A percentile compares a stretch with the other conserved stretches of the same genome.
Evolutionary conservation across 2,797 vertebrate genomes (phyloP).

Genomic region (Notolepis coatsorum): DNA sequence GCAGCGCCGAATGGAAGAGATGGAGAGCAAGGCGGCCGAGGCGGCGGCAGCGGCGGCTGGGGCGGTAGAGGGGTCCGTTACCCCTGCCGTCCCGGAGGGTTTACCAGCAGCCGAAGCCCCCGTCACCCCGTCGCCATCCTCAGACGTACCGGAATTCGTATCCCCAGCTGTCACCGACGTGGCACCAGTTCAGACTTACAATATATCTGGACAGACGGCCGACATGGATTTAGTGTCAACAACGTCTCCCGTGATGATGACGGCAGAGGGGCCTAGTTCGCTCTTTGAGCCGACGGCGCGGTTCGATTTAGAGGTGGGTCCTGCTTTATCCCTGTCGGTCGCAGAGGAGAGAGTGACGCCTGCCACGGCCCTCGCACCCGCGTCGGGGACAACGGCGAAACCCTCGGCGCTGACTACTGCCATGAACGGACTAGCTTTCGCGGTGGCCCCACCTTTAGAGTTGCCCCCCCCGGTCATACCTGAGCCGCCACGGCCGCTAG

Average conservation of each 20-base stretch:
- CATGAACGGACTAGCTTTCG: conserved; percentile 33
- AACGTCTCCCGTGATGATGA: not conserved
- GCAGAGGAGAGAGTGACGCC: conserved; percentile 38
- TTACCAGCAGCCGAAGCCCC: not conserved
- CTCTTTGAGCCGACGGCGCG: conserved; percentile 26
- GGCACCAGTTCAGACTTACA: not conserved
- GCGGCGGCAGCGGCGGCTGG: conserved; percentile 43
- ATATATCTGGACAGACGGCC: not conserved
- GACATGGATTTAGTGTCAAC: not conserved
- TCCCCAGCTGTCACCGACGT: conserved; percentile 25
- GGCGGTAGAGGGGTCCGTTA: not conserved
- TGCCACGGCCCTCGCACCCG: conserved; percentile 29
- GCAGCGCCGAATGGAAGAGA: conserved; percentile 88
- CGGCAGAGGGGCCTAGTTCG: conserved; percentile 18
- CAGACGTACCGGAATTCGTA: conserved; percentile 18
- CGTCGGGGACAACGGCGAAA: conserved; percentile 22
- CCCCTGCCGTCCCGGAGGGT: conserved; percentile 16
- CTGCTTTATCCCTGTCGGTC: not conserved
- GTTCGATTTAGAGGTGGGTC: conserved; percentile 23
- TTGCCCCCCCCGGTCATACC: not conserved
- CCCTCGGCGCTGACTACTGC: conserved; percentile 19
- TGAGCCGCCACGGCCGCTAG: not conserved
- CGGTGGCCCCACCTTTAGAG: conserved; percentile 19
- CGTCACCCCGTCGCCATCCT: conserved; percentile 9
- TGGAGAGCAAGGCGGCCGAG: conserved; percentile 79